Base-by-base conservation (phyloP, 2,888 invertebrate genomes). In the Sesamia inferens region DNA sequence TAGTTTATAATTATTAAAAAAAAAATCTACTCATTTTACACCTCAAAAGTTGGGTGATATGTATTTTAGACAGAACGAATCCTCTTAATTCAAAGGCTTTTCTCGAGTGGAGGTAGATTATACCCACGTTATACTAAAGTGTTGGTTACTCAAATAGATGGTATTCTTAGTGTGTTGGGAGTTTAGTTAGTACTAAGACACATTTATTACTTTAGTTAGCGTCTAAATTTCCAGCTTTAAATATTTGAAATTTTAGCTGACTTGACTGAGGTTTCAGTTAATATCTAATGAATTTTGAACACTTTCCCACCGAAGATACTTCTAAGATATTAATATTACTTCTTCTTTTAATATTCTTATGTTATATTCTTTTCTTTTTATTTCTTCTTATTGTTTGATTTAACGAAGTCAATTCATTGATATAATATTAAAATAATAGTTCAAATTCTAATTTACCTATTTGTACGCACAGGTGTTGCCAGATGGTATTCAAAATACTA, bases 81-180 rank as follows among this genome's bases (percentile, higher is more conserved):
- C 79, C 81, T 82, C 78, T 85, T 81, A 83, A 83, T 81, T 78
- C 75, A 77, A 77, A 77, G 71, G 82, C 64, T 79, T 76, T 79
- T 64, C 78, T 75, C 64, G 63, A 76, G 74, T 66, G 57, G 65
- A 79, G 63, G 62, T 79, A 83, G 69, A 78, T 81, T 75, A 81
- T 83, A 76, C 65, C 57, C 65, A 70, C 66, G 68, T 78, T 57
- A 59, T 77, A 77, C 62, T 73, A 62, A 79, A 82, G 71, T 83
- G 77, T 83, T 83, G 73, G 77, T 75, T 69, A 39, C 76, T 82
- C 59, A 72, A 79, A 79, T 68, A 78, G 51, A 75, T 82, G 62
- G 63, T 57, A 63, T 74, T 78, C 81, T 81, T 65, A 76, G 81
- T 76, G 22, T 19, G 59, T 71, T 77, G 1, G 16, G 66, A 72